Base-by-base conservation (phyloP, 2,797 vertebrate species). In the Acanthurus tractus region DNA sequence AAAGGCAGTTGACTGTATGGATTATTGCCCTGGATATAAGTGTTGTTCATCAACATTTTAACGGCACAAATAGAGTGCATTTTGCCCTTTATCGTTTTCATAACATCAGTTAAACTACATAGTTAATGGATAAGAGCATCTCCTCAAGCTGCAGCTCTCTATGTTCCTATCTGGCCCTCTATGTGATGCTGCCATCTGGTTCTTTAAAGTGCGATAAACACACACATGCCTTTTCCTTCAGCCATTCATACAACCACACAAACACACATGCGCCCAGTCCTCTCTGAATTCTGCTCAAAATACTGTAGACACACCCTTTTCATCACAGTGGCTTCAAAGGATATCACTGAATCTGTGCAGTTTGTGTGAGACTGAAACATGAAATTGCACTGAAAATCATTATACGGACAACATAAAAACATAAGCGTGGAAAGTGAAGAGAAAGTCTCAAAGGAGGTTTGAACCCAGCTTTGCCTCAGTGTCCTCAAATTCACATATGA, bases 401-500 rank as follows among this genome's bases (percentile, higher is more conserved):
- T 71, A 76, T 3, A 18, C 0, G 1, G n/a, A 76, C 8, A 18
- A 42, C 49, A 59, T 58, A 10, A 78, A 72, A 64, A 66, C 20
- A 74, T 3, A 61, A 79, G 44, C 48, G 50, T 13, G 11, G 50
- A 66, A 72, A 55, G 73, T 76, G 40, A 68, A 70, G 42, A 9
- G 8, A 63, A 42, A 4, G 46, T 65, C 75, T 81, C 36, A 61
- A 53, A 78, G 70, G 70, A 71, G 65, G 50, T 63, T 61, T 78
- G 77, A 77, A 83, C 25, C 54, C 66, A 64, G 25, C 64, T 86
- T 72, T 66, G 64, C 63, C 45, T 52, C 15, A 15, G 73, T 53
- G 52, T 74, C 69, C 23, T 85, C 44, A 63, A 53, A 76, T 61
- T 61, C 44, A 78, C 56, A 64, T 65, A 65, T 38, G 72, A 90